Percentiles rank a stretch among this genome's conserved stretches.
Evolutionary conservation across 1,140 invertebrate genomes (phyloP).

Genomic region (Lordiphosa clarofinis): DNA sequence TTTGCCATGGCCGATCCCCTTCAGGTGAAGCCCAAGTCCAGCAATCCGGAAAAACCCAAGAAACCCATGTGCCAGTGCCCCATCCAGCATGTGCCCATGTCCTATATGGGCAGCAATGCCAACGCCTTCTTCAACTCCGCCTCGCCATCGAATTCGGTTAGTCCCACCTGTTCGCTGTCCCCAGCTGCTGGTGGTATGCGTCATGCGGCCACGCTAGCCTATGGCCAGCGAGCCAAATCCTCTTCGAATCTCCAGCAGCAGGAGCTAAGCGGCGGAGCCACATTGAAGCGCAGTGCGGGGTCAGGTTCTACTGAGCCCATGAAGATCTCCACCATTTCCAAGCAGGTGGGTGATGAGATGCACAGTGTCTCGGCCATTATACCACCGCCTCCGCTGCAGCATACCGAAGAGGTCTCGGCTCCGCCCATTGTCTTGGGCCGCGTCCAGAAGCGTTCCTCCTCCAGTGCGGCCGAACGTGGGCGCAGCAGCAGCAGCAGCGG

Average conservation of each 20-base stretch:
- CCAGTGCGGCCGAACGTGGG: conserved; percentile 28
- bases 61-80: conserved; percentile 79
- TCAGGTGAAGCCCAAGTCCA: conserved; percentile 57
- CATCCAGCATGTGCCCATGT: conserved; percentile 79
- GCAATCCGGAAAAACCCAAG: conserved; percentile 37
- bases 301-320: conserved; percentile 39
- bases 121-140: conserved; percentile 52
- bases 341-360: conserved; percentile 72
- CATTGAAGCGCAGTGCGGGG: conserved; percentile 31
- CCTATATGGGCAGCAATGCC: conserved; percentile 76
- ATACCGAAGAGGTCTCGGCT: conserved; percentile 62
- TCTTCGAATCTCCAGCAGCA: conserved; percentile 57
- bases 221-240: conserved; percentile 58
- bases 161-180: conserved; percentile 41
- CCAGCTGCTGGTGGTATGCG: conserved; percentile 30
- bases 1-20: conserved; percentile 72
- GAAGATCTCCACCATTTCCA: conserved; percentile 77
- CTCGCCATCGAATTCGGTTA: conserved; percentile 27
- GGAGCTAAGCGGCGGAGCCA: conserved; percentile 26
- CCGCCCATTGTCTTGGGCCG: conserved; percentile 67
- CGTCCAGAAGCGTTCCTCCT: conserved; percentile 64
- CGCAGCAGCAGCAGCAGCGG: conserved; percentile 22
- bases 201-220: conserved; percentile 42
- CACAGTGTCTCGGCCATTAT: conserved; percentile 55
- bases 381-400: conserved; percentile 56